phyloP scores from a whole-genome alignment of 2,797 vertebrate species.

The Siniperca undulata region DNA sequence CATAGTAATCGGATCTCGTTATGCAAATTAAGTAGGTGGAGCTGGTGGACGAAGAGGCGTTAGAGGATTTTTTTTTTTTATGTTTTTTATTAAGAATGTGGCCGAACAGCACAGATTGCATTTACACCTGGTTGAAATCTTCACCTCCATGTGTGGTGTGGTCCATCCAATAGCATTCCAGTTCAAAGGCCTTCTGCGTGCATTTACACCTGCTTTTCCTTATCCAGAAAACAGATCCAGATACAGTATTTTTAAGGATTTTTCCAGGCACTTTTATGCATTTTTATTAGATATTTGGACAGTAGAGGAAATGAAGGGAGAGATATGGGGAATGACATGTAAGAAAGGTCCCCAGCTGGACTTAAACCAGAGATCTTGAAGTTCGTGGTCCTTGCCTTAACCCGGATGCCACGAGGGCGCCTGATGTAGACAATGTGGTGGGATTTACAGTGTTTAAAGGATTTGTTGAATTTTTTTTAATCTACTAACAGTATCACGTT shows the following conservation, averaged over 20 bases:
- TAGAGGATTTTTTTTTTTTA: too few species aligned
- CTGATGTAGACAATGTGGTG: too few species aligned
- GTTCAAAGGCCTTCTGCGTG: background rate
- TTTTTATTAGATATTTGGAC: background rate
- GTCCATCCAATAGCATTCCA: too few species aligned
- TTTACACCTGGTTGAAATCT: background rate
- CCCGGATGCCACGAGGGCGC: too few species aligned
- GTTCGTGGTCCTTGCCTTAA: background rate
- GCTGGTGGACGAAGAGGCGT: background rate
- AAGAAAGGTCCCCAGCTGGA: too few species aligned
- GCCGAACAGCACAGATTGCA: background rate
- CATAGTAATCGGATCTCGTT: constrained; percentile 34
- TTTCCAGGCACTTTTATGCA: background rate
- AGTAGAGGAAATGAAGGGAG: background rate
- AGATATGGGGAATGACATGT: background rate
- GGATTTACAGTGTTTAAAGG: too few species aligned
- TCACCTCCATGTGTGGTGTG: background rate
- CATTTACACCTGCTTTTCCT: background rate
- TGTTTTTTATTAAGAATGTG: too few species aligned
- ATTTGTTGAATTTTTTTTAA: background rate
- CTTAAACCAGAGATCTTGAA: too few species aligned
- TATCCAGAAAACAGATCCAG: background rate
- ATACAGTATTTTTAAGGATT: background rate
- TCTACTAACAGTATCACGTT: background rate
- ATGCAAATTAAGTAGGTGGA: constrained; percentile 34